phyloP scores from a whole-genome alignment of 2,113 vertebrate species.

The Emydura subglobosa region DNA sequence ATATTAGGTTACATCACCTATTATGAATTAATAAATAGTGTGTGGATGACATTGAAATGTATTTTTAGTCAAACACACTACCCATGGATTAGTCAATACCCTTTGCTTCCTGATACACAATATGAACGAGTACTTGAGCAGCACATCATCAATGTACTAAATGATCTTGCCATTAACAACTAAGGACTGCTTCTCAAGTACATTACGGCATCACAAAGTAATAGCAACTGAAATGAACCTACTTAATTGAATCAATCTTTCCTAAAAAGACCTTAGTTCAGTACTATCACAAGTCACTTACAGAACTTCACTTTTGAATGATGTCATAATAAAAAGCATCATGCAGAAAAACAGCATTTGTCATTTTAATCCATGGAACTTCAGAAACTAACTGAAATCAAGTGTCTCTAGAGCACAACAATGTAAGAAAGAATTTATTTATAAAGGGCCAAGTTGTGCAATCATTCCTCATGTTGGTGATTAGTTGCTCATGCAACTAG shows the following conservation, averaged over 20 bases:
- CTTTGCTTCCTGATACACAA: constrained; percentile 20
- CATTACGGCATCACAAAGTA: constrained; percentile 65
- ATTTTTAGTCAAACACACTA: not conserved
- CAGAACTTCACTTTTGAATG: constrained; percentile 64
- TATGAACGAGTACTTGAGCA: constrained; percentile 40
- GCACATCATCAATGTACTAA: constrained; percentile 34
- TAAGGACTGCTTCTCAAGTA: constrained; percentile 69
- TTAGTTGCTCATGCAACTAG: accelerated
- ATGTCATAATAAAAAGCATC: constrained; percentile 61
- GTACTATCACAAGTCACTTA: constrained; percentile 73
- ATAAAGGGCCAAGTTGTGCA: not conserved
- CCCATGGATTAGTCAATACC: not conserved
- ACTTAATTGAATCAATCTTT: constrained; percentile 70
- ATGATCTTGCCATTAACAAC: constrained; percentile 61
- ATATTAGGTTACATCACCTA: not conserved
- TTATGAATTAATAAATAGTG: accelerated
- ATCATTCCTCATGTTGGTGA: not conserved
- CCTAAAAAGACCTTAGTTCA: constrained; percentile 60
- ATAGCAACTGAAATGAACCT: constrained; percentile 73
- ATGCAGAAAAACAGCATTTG: constrained; percentile 52
- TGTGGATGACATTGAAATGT: not conserved
- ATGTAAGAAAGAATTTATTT: not conserved
- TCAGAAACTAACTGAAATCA: not conserved
- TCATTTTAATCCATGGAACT: constrained; percentile 49
- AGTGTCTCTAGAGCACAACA: not conserved